These are phyloP conservation scores for Anhinga rufa DNA, from an alignment of 2,113 vertebrate genomes.

Conservation along the genomic window DNA sequence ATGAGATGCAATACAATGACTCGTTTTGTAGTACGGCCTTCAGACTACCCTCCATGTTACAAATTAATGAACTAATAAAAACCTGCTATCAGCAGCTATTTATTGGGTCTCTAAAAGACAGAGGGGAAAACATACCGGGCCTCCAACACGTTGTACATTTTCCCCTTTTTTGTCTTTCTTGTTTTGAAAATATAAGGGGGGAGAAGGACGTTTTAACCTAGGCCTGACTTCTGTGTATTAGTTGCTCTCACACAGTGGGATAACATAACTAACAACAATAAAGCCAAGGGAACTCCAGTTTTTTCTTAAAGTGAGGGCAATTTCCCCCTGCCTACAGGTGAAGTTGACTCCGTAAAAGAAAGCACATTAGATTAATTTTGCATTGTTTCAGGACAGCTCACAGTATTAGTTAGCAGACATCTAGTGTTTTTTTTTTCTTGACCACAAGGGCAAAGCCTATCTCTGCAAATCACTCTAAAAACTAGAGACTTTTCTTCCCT, in stretches of 20 bases:
- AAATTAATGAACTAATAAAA: neutral
- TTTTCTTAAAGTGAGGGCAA: neutral
- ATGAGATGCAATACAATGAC: neutral
- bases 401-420: neutral
- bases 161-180: neutral
- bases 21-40: neutral
- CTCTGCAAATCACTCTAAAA: neutral
- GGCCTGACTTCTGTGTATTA: neutral
- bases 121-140: neutral
- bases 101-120: neutral
- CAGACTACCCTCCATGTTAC: neutral
- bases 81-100: neutral
- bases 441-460: neutral
- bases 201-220: neutral
- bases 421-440: neutral
- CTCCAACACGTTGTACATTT: neutral
- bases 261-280: neutral
- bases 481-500: neutral
- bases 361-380: neutral
- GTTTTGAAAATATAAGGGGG: neutral
- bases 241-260: neutral
- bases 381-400: neutral
- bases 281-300: neutral
- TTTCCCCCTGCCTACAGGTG: neutral
- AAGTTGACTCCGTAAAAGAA: neutral